A percentile compares a stretch with the other conserved stretches of the same genome.
phyloP scores from a whole-genome alignment of 2,797 vertebrate genomes.

The Nyctibius grandis region DNA sequence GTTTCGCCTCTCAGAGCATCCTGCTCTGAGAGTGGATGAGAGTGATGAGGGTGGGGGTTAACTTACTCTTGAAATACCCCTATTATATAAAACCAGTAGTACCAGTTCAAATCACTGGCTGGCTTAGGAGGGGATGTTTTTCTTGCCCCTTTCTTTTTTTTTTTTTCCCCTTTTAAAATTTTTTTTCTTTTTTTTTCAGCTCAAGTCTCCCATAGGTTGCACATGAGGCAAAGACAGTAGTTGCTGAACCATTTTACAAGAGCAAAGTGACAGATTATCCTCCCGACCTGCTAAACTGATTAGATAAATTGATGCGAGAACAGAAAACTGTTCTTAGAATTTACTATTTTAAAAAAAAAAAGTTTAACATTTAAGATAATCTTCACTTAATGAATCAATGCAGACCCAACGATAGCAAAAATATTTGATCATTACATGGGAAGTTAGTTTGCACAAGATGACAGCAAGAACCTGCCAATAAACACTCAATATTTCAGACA shows the following conservation, averaged over 20 bases:
- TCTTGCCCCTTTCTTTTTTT: too few species aligned
- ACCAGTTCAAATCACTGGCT: not conserved
- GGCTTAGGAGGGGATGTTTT: not conserved
- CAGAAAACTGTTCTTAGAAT: not conserved
- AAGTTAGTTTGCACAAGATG: not conserved
- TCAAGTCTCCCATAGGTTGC: not conserved
- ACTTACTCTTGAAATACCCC: not conserved
- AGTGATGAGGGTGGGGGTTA: too few species aligned
- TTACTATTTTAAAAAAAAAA: not conserved
- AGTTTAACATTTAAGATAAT: not conserved
- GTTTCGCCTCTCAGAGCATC: not conserved
- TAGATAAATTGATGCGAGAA: accelerated
- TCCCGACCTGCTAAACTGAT: not conserved
- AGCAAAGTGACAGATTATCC: not conserved
- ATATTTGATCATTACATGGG: accelerated
- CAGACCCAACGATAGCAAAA: not conserved
- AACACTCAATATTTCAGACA: not conserved
- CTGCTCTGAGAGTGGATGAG: too few species aligned
- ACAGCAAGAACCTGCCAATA: not conserved
- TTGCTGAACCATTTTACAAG: not conserved
- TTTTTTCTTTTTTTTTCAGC: too few species aligned
- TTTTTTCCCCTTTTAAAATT: too few species aligned
- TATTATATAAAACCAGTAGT: accelerated
- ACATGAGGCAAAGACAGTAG: not conserved
- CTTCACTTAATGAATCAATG: not conserved